Conservation (phyloP, 1,140 invertebrate species). For the Drosophila orosa region DNA sequence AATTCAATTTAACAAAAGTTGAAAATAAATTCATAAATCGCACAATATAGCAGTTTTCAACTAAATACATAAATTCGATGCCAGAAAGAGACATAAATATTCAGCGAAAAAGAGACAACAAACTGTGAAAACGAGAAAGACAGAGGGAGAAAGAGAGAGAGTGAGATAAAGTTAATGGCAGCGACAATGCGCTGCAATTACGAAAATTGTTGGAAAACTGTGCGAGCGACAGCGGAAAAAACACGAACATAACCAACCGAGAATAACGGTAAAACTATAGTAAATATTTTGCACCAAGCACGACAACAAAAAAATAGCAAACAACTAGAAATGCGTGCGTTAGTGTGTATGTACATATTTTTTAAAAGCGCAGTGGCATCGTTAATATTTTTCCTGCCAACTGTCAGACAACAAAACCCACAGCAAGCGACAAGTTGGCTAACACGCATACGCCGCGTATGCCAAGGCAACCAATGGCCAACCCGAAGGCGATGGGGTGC, state of each 20-base stretch:
- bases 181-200: conserved; percentile 54
- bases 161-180: conserved; percentile 33
- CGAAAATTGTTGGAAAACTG: conserved; percentile 54
- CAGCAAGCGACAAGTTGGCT: conserved; percentile 38
- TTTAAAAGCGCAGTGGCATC: conserved; percentile 46
- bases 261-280: conserved; percentile 59
- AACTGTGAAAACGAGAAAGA: neutral
- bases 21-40: conserved; percentile 40
- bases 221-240: conserved; percentile 65
- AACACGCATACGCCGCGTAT: conserved; percentile 70
- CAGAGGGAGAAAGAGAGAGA: neutral
- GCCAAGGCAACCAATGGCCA: conserved; percentile 41
- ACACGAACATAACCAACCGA: conserved; percentile 55
- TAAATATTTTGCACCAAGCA: conserved; percentile 45
- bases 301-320: conserved; percentile 1
- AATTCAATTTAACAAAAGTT: conserved; percentile 25
- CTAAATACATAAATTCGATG: conserved; percentile 29
- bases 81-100: conserved; percentile 26
- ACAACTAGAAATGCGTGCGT: conserved; percentile 8
- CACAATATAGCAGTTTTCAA: conserved; percentile 14
- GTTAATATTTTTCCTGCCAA: conserved; percentile 69
- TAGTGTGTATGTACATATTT: conserved; percentile 14
- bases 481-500: neutral
- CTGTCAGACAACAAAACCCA: conserved; percentile 47
- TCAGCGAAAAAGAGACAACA: conserved; percentile 1